Percentiles rank a stretch among this genome's conserved stretches.
Evolutionary conservation across 23 tunicate genomes (phyloP).

Genomic region (Ciona savignyi): DNA sequence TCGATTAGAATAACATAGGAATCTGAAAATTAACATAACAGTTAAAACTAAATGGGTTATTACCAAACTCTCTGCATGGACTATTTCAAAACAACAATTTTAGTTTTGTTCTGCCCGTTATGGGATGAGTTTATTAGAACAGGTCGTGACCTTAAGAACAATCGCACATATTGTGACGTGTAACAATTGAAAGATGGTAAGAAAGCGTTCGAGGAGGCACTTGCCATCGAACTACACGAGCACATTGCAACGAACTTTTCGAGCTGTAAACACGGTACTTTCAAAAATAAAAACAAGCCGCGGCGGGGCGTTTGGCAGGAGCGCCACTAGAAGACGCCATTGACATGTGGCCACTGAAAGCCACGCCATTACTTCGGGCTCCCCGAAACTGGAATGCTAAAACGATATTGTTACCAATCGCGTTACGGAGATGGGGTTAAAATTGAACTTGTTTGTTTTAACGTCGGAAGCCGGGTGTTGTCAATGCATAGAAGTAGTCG

Average conservation of each 20-base stretch:
- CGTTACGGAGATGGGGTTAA: background rate
- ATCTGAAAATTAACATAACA: no score
- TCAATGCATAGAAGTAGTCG: background rate
- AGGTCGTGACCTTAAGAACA: background rate
- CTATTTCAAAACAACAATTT: no score
- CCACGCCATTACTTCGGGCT: background rate
- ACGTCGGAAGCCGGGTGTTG: background rate
- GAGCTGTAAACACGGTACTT: background rate
- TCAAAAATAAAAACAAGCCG: background rate
- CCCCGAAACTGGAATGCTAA: background rate
- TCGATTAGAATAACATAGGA: no score
- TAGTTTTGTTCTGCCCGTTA: conserved; percentile 4
- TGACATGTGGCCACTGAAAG: background rate
- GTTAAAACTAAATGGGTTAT: no score
- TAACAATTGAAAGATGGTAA: background rate
- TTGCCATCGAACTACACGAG: background rate
- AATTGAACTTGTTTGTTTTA: background rate
- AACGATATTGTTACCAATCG: background rate
- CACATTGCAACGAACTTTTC: background rate
- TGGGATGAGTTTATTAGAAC: conserved; percentile 5
- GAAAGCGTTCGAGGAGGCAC: background rate
- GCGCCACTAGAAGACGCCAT: background rate
- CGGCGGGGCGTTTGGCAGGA: background rate
- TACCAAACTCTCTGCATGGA: no score
- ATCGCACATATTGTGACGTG: background rate